These are phyloP conservation scores for Psephotus haematonotus DNA, from an alignment of 2,113 vertebrate genomes.

Conservation along the genomic window DNA sequence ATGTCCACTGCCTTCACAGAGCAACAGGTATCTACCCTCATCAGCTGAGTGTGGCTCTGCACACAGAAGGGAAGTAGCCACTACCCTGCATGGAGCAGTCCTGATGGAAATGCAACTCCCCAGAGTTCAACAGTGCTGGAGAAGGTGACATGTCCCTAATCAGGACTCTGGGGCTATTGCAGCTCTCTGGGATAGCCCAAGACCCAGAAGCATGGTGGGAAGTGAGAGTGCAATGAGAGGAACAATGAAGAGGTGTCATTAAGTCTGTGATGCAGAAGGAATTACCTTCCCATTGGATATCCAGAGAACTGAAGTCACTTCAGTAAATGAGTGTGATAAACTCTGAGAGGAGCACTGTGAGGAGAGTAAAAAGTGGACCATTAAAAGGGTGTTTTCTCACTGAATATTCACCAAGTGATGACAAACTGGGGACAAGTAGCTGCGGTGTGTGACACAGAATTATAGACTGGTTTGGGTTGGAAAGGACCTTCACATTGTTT, in stretches of 20 bases:
- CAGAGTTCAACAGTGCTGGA: not conserved
- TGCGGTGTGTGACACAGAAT: not conserved
- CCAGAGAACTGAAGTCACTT: not conserved
- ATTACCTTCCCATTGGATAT: not conserved
- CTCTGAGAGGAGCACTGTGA: not conserved
- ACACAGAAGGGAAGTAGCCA: not conserved
- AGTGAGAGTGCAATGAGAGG: not conserved
- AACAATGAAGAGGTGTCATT: not conserved
- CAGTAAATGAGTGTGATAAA: not conserved
- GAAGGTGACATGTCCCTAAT: rapidly evolving
- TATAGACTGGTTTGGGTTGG: not conserved
- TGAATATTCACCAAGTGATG: not conserved
- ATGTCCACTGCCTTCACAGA: not conserved
- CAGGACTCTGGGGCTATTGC: not conserved
- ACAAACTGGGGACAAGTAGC: not conserved
- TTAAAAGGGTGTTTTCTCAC: not conserved
- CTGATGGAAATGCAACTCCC: not conserved
- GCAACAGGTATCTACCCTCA: not conserved
- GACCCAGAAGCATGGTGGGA: not conserved
- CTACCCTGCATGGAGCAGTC: not conserved
- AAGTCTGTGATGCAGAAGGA: not conserved
- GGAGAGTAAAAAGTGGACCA: not conserved
- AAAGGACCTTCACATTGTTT: not conserved
- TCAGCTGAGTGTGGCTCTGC: not conserved
- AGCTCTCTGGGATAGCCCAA: not conserved